Conservation (phyloP, 2,797 vertebrate genomes). For the Enteromius thamalakanensis region DNA sequence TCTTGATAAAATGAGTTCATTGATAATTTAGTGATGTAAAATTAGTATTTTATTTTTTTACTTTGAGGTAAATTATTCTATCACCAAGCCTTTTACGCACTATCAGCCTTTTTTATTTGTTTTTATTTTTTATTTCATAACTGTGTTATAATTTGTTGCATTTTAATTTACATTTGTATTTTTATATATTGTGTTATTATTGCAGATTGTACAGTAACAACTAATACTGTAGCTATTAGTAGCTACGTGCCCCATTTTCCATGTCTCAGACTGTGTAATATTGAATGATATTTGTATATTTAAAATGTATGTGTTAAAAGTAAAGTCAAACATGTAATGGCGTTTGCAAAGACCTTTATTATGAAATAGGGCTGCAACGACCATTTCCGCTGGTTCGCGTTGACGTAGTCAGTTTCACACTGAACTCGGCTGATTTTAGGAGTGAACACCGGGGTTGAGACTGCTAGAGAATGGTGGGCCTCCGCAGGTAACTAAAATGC, state of each 20-base stretch:
- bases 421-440: conserved; percentile 53
- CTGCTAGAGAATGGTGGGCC: conserved; percentile 59
- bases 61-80: background rate
- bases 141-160: background rate
- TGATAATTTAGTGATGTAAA: background rate
- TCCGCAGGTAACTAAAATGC: conserved; percentile 59
- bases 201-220: background rate
- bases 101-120: background rate
- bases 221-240: background rate
- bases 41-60: background rate
- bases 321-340: background rate
- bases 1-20: background rate
- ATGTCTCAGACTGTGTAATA: background rate
- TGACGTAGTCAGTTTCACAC: conserved; percentile 45
- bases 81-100: background rate
- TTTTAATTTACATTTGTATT: background rate
- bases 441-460: conserved; percentile 64
- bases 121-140: background rate
- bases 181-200: too few species aligned
- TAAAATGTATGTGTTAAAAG: background rate
- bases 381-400: conserved; percentile 21
- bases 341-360: conserved; percentile 28
- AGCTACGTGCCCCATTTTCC: background rate
- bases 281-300: background rate
- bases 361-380: background rate